Conservation (phyloP, 2,888 invertebrate genomes). For the Eugnorisma glareosa region DNA sequence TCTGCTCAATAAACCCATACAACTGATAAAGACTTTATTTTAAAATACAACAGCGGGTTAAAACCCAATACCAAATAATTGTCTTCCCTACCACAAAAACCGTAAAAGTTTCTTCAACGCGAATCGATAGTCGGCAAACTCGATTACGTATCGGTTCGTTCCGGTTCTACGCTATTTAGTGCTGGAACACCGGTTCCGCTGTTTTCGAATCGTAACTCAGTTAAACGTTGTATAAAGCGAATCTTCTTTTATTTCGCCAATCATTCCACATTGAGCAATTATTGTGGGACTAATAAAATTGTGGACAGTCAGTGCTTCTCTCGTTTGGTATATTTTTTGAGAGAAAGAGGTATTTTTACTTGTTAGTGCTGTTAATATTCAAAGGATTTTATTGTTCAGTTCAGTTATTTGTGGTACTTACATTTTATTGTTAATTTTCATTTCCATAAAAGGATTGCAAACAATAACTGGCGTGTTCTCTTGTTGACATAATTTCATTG, state of each 20-base stretch:
- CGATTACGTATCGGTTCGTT: conserved; percentile 72
- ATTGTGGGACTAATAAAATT: conserved; percentile 69
- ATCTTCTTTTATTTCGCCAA: conserved; percentile 73
- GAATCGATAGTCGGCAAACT: conserved; percentile 70
- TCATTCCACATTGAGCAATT: conserved; percentile 66
- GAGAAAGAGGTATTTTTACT: conserved; percentile 25
- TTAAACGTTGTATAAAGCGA: conserved; percentile 71
- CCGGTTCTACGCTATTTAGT: conserved; percentile 70
- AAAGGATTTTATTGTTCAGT: conserved; percentile 27
- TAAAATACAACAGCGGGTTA: conserved; percentile 34
- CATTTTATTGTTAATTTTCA: not conserved
- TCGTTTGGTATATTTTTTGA: conserved; percentile 58
- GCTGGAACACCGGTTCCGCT: conserved; percentile 68
- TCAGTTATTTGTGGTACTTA: not conserved
- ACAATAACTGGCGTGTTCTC: not conserved
- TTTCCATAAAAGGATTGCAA: conserved; percentile 12
- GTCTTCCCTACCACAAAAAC: conserved; percentile 64
- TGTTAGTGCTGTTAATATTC: conserved; percentile 29
- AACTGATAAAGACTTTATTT: conserved; percentile 5
- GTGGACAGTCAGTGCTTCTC: conserved; percentile 57
- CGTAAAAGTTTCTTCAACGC: conserved; percentile 66
- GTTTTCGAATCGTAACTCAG: conserved; percentile 75
- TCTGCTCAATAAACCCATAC: not conserved
- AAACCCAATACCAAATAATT: conserved; percentile 65
- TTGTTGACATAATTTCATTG: conserved; percentile 29